Evolutionary conservation across 2,888 invertebrate species (phyloP), one percentile per base, ranked within the genome.

Genomic region (Tipula confusa): DNA sequence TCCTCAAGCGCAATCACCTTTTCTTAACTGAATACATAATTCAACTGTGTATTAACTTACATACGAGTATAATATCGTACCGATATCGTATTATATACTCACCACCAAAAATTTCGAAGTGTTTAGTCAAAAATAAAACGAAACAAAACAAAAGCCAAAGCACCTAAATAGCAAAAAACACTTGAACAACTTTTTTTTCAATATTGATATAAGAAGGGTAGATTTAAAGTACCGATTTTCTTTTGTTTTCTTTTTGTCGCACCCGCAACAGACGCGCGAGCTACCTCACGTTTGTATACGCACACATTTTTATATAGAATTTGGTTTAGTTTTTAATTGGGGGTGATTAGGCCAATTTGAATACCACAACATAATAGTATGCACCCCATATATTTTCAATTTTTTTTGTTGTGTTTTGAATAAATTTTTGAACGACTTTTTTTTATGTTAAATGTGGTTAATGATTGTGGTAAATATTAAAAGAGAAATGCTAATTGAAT

Each of bases 331-430:
- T 64, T 64, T 64, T 64, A 79, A 24, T 24, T 29, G 83, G 43
- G 82, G 83, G 84, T 83, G 84, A 84, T 84, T 84, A 84, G 82
- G 83, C 83, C 83, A 84, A 84, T 84, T 84, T 84, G 84, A 84
- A 84, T 84, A 84, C 83, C 84, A 83, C 83, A 82, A 84, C 84
- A 84, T 83, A 24, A 64, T 24, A 64, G 64, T 64, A 64, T 82
- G 18, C 29, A 83, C 48, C 43, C 82, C 83, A 29, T 29, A 28
- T 82, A 11, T 79, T 79, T 24, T n/a, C 11, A 6, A n/a, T 24
- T 29, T n/a, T n/a, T n/a, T n/a, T n/a, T 80, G 15, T n/a, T n/a
- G 80, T 80, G 29, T 13, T 11, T 80, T 29, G 1, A 15, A 29
- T 2, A 15, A 28, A 9, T 79, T n/a, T 64, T 24, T 24, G 29